A percentile compares a stretch with the other conserved stretches of the same genome.
phyloP scores from a whole-genome alignment of 2,113 vertebrate species.

The Trochalopteron elliotii region DNA sequence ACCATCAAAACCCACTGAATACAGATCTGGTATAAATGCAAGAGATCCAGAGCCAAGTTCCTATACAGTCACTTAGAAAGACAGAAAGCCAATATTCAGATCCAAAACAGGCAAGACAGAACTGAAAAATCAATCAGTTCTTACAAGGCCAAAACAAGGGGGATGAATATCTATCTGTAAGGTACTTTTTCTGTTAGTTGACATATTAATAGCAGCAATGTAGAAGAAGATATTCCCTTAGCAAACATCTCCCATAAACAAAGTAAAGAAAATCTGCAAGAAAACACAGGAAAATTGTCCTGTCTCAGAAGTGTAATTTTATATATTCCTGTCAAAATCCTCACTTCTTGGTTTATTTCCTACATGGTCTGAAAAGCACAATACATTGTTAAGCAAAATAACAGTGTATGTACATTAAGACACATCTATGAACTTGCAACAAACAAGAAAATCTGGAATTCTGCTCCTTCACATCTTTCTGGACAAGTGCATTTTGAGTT shows the following conservation, averaged over 20 bases:
- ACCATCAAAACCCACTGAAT: not conserved
- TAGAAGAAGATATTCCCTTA: not conserved
- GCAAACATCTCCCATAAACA: not conserved
- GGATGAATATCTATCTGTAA: not conserved
- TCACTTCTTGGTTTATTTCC: not conserved
- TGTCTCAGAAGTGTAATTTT: not conserved
- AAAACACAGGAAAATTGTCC: not conserved
- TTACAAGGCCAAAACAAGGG: not conserved
- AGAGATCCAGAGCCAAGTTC: not conserved
- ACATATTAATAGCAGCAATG: not conserved
- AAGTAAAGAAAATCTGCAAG: not conserved
- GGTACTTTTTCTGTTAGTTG: not conserved
- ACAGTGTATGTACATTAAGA: rapidly evolving
- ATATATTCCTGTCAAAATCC: not conserved
- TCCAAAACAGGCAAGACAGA: not conserved
- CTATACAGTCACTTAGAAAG: not conserved
- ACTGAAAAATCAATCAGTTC: not conserved
- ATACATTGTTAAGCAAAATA: not conserved
- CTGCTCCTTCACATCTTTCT: not conserved
- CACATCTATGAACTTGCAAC: not conserved
- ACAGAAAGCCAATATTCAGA: not conserved
- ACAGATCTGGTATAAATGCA: not conserved
- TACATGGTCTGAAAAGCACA: not conserved
- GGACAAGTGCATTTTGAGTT: not conserved
- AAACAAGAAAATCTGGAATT: not conserved